phyloP scores from a whole-genome alignment of 2,113 vertebrate species.

The Pseudois nayaur region DNA sequence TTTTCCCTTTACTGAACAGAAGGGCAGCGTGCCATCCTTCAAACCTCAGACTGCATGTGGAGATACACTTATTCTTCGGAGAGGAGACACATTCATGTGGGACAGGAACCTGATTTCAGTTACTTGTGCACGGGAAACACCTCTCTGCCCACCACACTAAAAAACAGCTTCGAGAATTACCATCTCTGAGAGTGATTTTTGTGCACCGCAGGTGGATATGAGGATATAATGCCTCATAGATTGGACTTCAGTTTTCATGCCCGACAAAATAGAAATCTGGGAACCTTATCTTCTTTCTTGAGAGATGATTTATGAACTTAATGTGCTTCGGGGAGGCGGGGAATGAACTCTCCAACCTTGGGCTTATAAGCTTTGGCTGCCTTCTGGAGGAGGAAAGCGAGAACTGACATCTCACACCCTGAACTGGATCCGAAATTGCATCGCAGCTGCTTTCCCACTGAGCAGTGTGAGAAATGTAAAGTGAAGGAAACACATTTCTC shows the following conservation, averaged over 20 bases:
- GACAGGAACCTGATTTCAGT: not conserved
- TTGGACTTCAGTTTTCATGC: constrained; percentile 31
- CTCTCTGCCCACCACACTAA: not conserved
- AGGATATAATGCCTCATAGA: not conserved
- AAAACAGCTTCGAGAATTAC: constrained; percentile 6
- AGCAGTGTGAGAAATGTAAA: not conserved
- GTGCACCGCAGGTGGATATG: not conserved
- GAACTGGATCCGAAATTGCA: not conserved
- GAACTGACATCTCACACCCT: not conserved
- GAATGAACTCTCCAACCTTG: not conserved
- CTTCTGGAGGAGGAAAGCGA: not conserved
- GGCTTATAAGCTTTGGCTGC: not conserved
- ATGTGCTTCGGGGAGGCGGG: not conserved
- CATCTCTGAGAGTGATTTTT: not conserved
- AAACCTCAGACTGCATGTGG: not conserved
- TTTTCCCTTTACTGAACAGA: rapidly evolving
- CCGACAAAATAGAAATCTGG: constrained; percentile 12
- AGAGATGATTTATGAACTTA: constrained; percentile 40
- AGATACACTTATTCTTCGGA: not conserved
- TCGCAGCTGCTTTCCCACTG: not conserved
- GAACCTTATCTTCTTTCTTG: constrained; percentile 22
- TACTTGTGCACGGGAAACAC: not conserved
- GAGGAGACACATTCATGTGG: not conserved
- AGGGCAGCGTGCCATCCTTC: not conserved
- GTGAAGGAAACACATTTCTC: not conserved